Conservation (phyloP, 2,113 vertebrate genomes). For the cat (Felis catus) region F.catus_Fca126_mat1.0 CM031419.1:201004001-201004500, state of each 20-base stretch:
- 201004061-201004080: no score
- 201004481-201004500: background rate
- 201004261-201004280: background rate
- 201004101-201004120: background rate
- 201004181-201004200: background rate
- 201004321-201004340: background rate
- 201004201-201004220: no score
- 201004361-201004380: background rate
- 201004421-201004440: background rate
- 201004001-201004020: background rate
- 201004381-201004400: background rate
- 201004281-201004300: background rate
- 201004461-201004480: background rate
- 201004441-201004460: background rate
- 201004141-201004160: background rate
- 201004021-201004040: background rate
- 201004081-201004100: background rate
- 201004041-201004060: background rate
- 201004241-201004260: background rate
- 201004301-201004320: background rate
- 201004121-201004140: background rate
- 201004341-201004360: background rate
- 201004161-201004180: background rate
- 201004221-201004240: background rate
- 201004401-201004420: background rate